Percentiles rank a stretch among this genome's conserved stretches.
Evolutionary conservation across 2,888 invertebrate species (phyloP).

Genomic region (Rhyacophila evoluta): DNA sequence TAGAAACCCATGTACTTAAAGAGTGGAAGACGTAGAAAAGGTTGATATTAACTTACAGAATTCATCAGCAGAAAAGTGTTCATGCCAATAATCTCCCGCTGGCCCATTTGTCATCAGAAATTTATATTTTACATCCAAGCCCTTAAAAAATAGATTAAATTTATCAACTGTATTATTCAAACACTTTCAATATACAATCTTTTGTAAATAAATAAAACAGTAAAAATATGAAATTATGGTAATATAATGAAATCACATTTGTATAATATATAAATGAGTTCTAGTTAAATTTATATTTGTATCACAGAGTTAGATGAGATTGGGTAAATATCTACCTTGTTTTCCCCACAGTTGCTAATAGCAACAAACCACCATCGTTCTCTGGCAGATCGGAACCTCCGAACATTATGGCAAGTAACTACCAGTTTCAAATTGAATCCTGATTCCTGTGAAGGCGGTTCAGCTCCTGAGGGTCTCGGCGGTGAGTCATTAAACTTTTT

Average conservation of each 20-base stretch:
- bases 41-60: conserved; percentile 88
- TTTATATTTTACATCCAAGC: conserved; percentile 82
- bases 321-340: conserved; percentile 66
- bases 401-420: conserved; percentile 74
- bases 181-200: not conserved
- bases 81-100: conserved; percentile 83
- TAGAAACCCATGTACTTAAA: too few species aligned
- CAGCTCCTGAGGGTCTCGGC: conserved; percentile 57
- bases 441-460: conserved; percentile 37
- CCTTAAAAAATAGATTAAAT: conserved; percentile 64
- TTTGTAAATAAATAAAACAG: too few species aligned
- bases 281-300: too few species aligned
- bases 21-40: too few species aligned
- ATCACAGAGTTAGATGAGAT: too few species aligned
- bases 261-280: too few species aligned
- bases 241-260: too few species aligned
- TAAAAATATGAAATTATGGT: too few species aligned
- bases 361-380: conserved; percentile 97
- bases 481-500: conserved; percentile 50
- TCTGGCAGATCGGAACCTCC: conserved; percentile 82
- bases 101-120: conserved; percentile 91
- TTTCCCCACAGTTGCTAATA: conserved; percentile 81
- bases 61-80: conserved; percentile 95
- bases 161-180: not conserved
- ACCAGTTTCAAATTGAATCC: conserved; percentile 57